These are phyloP conservation scores for Psylliodes chrysocephalus DNA, from an alignment of 2,888 invertebrate genomes.

Conservation along the genomic window DNA sequence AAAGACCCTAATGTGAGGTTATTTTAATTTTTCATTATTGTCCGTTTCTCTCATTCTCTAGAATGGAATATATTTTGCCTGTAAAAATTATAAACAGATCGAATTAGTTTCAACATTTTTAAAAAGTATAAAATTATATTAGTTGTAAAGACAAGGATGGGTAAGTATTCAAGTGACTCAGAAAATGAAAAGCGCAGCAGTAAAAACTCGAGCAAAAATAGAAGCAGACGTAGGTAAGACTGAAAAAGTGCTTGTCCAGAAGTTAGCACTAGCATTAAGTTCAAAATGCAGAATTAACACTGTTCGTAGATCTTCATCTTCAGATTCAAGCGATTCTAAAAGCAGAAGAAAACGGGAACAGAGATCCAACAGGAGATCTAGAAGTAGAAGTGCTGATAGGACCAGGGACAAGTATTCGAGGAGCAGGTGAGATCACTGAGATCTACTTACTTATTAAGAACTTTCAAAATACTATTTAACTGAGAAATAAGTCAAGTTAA, in stretches of 20 bases:
- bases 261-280: slow-evolving; percentile 33
- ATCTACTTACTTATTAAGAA: too few species aligned
- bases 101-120: too few species aligned
- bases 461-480: too few species aligned
- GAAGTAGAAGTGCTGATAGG: slow-evolving; percentile 54
- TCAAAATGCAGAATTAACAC: slow-evolving; percentile 44
- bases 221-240: slow-evolving; percentile 60
- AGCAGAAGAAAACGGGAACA: slow-evolving; percentile 51
- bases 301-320: slow-evolving; percentile 58
- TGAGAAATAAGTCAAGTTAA: too few species aligned
- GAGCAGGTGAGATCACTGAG: slow-evolving; percentile 40
- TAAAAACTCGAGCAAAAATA: slow-evolving; percentile 59
- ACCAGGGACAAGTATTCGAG: slow-evolving; percentile 44
- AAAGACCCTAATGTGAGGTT: too few species aligned
- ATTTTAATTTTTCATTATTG: too few species aligned
- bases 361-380: slow-evolving; percentile 51
- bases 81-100: too few species aligned
- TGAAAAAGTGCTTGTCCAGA: slow-evolving; percentile 39
- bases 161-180: slow-evolving; percentile 64
- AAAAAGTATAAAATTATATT: too few species aligned
- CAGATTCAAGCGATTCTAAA: slow-evolving; percentile 55
- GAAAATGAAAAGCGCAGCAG: slow-evolving; percentile 59
- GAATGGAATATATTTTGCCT: too few species aligned
- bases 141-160: slow-evolving; percentile 51
- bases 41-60: too few species aligned